Conservation (phyloP, 37 sponge, comb jelly and placozoan species). For the Haliclona indistincta region DNA sequence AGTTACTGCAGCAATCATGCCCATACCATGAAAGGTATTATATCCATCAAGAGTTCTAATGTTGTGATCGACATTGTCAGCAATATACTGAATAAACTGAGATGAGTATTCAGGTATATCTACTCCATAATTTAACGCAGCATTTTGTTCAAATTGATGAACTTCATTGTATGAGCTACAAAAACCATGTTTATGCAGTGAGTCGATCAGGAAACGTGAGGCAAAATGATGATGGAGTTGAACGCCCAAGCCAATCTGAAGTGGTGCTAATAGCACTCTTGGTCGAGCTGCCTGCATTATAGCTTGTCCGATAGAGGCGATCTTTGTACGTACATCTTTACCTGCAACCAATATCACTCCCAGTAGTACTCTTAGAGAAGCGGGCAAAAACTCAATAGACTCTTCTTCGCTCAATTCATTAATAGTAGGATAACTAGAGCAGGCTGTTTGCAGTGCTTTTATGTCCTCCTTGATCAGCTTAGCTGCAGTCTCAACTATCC, state of each 20-base stretch:
- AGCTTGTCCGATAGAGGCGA: constrained; percentile 2
- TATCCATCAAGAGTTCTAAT: constrained; percentile 9
- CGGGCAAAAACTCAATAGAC: constrained; percentile 15
- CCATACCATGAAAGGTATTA: too few species aligned
- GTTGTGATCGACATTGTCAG: background rate
- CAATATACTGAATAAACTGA: background rate
- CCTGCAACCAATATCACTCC: constrained; percentile 15
- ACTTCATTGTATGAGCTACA: too few species aligned
- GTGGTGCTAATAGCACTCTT: constrained; percentile 44
- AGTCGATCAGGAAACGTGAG: background rate
- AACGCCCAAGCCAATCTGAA: constrained; percentile 5
- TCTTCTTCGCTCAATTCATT: constrained; percentile 13
- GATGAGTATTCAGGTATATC: too few species aligned
- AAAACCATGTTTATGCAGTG: background rate
- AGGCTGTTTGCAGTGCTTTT: constrained; percentile 35
- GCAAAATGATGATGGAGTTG: constrained; percentile 2
- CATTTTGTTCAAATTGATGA: constrained; percentile 16
- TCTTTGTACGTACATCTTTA: constrained; percentile 8
- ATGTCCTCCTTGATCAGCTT: constrained; percentile 44
- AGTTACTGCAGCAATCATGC: background rate
- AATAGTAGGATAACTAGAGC: constrained; percentile 11
- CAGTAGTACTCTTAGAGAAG: background rate
- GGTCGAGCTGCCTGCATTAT: constrained; percentile 50
- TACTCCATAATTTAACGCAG: constrained; percentile 3
- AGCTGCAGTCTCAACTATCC: constrained; percentile 50